Evolutionary conservation across 2,888 invertebrate species (phyloP).

Genomic region (Diachrysia chrysitis): DNA sequence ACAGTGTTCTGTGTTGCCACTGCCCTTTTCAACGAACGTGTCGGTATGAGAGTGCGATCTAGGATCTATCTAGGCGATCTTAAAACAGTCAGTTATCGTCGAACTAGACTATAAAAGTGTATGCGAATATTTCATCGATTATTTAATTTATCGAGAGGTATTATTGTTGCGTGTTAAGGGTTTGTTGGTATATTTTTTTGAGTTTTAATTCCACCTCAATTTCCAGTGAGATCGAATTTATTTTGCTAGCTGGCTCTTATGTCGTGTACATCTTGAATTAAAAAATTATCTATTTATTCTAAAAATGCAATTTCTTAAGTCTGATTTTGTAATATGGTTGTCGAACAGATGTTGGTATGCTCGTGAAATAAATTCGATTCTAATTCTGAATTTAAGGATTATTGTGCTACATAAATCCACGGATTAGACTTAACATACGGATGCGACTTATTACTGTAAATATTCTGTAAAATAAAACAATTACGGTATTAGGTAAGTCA

Average conservation of each 20-base stretch:
- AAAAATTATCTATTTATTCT: conserved; percentile 34
- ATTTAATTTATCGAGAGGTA: conserved; percentile 66
- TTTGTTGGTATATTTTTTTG: conserved; percentile 64
- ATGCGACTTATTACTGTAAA: conserved; percentile 76
- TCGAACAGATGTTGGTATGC: conserved; percentile 23
- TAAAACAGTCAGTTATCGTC: conserved; percentile 65
- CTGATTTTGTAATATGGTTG: conserved; percentile 47
- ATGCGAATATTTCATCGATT: conserved; percentile 64
- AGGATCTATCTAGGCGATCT: conserved; percentile 61
- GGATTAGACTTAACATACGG: conserved; percentile 68
- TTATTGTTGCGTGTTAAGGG: conserved; percentile 67
- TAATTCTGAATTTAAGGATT: conserved; percentile 61
- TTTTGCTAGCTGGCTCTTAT: conserved; percentile 40
- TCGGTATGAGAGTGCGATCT: conserved; percentile 61
- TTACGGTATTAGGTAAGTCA: conserved; percentile 71
- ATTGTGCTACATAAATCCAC: conserved; percentile 76
- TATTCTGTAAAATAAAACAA: conserved; percentile 81
- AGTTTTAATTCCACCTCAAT: conserved; percentile 45
- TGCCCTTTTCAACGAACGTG: conserved; percentile 47
- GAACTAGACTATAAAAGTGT: conserved; percentile 70
- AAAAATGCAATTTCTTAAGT: conserved; percentile 44
- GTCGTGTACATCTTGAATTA: conserved; percentile 10
- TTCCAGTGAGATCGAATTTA: conserved; percentile 53
- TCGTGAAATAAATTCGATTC: conserved; percentile 67
- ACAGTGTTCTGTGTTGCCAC: conserved; percentile 55